Base-by-base conservation (phyloP, 1,140 invertebrate genomes). In the Ylistrum balloti region DNA sequence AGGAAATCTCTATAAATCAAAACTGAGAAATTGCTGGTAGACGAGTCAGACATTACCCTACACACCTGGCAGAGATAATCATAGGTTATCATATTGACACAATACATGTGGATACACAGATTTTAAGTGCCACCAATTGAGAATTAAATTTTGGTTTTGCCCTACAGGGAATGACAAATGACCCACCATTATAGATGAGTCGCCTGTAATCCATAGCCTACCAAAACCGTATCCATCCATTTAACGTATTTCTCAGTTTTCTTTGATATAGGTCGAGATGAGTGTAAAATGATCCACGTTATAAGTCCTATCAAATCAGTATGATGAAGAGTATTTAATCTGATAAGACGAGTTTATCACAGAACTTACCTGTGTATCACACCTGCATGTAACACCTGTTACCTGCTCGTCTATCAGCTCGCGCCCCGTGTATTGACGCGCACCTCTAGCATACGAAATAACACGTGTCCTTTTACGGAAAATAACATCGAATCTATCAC, bases 31-130 rank as follows among this genome's bases (percentile, higher is more conserved):
- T 22, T 74, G 22, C 22, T 74, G 0, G 56, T 28, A 28, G n/a
- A 28, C 22, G 0, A 28, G 17, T n/a, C 22, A 28, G 17, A 74
- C 56, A 74, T 28, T 28, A 74, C 56, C n/a, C 7, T 74, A 22
- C 56, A 74, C 56, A 74, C 56, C 56, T 74, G 56, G 56, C n/a
- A 28, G 56, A 74, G 56, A 74, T 74, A 74, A 74, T n/a, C 22
- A 74, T 74, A 74, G 56, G 20, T 28, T 74, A 74, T 74, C 56
- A 74, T 74, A 74, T 5, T 74, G 56, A 28, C 56, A 74, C 56
- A 28, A n/a, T 74, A 74, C 22, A 5, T 74, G 17, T 11, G 56
- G 11, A 20, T 48, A 48, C 45, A 48, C 22, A 28, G 28, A n/a
- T 74, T 74, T n/a, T 28, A n/a, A 74, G 28, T 28, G 56, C 28